These are phyloP conservation scores for Drosophila nr. perissopoda DNA, from an alignment of 2,888 invertebrate species.

Conservation along the genomic window DNA sequence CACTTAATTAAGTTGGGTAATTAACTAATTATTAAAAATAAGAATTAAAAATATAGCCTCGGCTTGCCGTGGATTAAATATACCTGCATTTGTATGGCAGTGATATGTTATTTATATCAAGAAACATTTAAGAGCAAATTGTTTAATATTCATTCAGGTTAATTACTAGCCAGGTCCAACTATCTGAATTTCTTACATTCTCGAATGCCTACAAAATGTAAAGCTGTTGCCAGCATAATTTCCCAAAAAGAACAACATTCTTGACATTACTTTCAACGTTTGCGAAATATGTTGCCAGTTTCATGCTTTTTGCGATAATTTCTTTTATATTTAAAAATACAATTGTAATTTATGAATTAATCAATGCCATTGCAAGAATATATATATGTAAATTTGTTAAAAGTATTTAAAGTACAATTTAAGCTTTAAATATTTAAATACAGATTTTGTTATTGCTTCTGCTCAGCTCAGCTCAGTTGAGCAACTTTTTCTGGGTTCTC, in stretches of 20 bases:
- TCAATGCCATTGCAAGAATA: not conserved
- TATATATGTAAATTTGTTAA: not conserved
- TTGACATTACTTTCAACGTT: not conserved
- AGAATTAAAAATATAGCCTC: not conserved
- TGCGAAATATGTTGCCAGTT: not conserved
- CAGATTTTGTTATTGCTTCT: conserved; percentile 27
- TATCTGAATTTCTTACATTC: not conserved
- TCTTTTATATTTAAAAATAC: not conserved
- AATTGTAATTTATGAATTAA: not conserved
- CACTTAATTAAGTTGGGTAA: conserved; percentile 42
- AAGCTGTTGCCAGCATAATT: not conserved
- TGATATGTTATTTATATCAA: not conserved
- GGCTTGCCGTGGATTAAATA: not conserved
- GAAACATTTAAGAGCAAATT: not conserved
- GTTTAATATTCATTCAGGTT: not conserved
- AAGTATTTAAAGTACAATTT: not conserved
- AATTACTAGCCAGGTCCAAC: not conserved
- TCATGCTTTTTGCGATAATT: not conserved
- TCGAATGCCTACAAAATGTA: not conserved
- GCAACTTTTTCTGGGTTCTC: not conserved
- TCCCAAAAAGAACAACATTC: not conserved
- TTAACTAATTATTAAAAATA: conserved; percentile 32
- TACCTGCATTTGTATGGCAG: not conserved
- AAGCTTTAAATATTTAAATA: not conserved
- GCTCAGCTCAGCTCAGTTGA: not conserved